phyloP scores from a whole-genome alignment of 2,797 vertebrate genomes.

The Gambelia wislizenii region DNA sequence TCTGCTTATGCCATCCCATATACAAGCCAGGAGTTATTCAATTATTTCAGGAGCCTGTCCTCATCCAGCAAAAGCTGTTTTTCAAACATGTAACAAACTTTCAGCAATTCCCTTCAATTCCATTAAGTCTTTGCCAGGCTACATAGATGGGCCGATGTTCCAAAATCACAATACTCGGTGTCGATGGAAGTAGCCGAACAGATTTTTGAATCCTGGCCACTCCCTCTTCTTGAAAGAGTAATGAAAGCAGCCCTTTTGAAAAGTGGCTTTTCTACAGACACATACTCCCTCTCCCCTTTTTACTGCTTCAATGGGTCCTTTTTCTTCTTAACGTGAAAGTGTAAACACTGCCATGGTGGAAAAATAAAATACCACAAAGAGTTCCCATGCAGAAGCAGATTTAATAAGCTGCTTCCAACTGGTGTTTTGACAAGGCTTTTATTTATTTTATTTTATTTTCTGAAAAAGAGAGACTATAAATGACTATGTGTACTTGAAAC shows the following conservation, averaged over 20 bases:
- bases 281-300: slow-evolving; percentile 20
- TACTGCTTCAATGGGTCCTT: slow-evolving; percentile 7
- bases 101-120: neutral
- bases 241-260: slow-evolving; percentile 45
- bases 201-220: neutral
- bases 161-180: neutral
- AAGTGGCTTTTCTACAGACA: slow-evolving; percentile 33
- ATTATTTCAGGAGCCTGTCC: neutral
- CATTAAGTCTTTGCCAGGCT: neutral
- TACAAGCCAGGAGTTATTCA: rapidly evolving
- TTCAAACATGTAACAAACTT: neutral
- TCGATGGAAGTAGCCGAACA: neutral
- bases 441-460: slow-evolving; percentile 58
- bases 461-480: slow-evolving; percentile 75
- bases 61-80: neutral
- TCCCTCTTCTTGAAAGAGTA: neutral
- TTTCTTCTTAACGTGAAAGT: slow-evolving; percentile 22
- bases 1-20: rapidly evolving
- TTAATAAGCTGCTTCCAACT: slow-evolving; percentile 81
- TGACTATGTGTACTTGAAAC: slow-evolving; percentile 73
- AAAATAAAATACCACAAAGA: slow-evolving; percentile 73
- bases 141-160: neutral
- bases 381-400: slow-evolving; percentile 74
- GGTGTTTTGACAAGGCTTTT: slow-evolving; percentile 81
- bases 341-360: slow-evolving; percentile 67